Base-by-base conservation (phyloP, 2,797 vertebrate genomes). In the Rhinoraja longicauda region DNA sequence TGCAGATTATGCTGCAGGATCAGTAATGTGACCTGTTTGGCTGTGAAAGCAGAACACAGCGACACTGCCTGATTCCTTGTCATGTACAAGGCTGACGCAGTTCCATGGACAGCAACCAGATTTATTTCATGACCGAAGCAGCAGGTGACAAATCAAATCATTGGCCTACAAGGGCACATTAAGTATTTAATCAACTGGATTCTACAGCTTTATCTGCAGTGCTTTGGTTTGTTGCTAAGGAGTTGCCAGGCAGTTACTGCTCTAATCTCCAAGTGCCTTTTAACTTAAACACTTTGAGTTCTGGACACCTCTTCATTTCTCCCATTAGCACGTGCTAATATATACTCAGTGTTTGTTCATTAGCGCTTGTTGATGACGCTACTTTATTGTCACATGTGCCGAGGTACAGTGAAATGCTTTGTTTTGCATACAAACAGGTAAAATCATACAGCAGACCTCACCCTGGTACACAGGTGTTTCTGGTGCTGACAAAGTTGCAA, bases 111-210 rank as follows among this genome's bases (percentile, higher is more conserved):
- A 17, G 8, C n/a, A 17, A 19, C 17, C n/a, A 67, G n/a, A 88
- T 88, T 88, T 88, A 17, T 88, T 88, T 88, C 59, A 59, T 88
- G 84, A 64, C 29, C 13, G 32, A 64, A 88, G 1, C 76, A 77
- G 76, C 76, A 77, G 53, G 53, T 19, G 57, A 57, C 45, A 82
- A 82, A 29, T 82, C 21, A 82, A 59, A 82, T 59, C 8, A 82
- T 26, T 57, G 24, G 79, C 45, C 45, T 82, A 82, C 8, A 57
- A 82, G 45, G 39, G 39, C 39, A 82, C 21, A 39, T 82, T 82
- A 82, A 82, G 9, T 78, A 39, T 7, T 84, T 29, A 59, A 13
- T 59, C 57, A 84, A 15, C 53, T n/a, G 53, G 53, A 59, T 59
- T 84, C 81, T 21, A 57, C 57, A 26, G 9, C 53, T 84, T 84